Conservation (phyloP, 2,113 vertebrate genomes). For the Mormoops blainvillei region DNA sequence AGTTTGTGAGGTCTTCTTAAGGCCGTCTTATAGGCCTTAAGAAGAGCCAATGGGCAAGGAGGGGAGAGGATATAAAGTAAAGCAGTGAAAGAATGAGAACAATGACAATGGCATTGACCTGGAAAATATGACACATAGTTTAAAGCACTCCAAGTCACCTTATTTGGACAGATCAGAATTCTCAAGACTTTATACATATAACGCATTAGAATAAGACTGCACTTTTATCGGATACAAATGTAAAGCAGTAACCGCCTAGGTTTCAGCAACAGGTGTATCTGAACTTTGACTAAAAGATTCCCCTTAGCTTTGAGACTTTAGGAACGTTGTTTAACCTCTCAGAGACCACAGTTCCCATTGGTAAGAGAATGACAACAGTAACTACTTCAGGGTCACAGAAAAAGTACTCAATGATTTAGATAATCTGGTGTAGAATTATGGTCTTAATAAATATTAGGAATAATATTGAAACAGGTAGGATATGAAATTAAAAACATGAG, state of each 20-base stretch:
- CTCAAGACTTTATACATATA: not conserved
- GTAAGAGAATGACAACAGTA: not conserved
- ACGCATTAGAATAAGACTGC: not conserved
- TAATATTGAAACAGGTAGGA: not conserved
- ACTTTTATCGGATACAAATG: not conserved
- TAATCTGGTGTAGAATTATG: not conserved
- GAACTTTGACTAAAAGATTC: not conserved
- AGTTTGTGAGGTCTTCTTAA: not conserved
- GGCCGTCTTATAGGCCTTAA: not conserved
- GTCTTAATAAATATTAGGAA: not conserved
- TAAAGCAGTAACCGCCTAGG: not conserved
- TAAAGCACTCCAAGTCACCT: not conserved
- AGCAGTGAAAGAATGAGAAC: not conserved
- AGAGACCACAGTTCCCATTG: not conserved
- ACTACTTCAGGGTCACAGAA: not conserved
- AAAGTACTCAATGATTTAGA: not conserved
- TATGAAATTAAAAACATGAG: not conserved
- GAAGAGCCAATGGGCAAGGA: not conserved
- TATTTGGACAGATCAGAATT: not conserved
- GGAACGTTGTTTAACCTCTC: not conserved
- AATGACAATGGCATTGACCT: not conserved
- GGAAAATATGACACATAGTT: not conserved
- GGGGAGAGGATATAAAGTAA: not conserved
- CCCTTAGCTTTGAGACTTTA: not conserved
- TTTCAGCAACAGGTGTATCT: not conserved